Conservation (phyloP, 2,113 vertebrate species). For the Hylia prasina region DNA sequence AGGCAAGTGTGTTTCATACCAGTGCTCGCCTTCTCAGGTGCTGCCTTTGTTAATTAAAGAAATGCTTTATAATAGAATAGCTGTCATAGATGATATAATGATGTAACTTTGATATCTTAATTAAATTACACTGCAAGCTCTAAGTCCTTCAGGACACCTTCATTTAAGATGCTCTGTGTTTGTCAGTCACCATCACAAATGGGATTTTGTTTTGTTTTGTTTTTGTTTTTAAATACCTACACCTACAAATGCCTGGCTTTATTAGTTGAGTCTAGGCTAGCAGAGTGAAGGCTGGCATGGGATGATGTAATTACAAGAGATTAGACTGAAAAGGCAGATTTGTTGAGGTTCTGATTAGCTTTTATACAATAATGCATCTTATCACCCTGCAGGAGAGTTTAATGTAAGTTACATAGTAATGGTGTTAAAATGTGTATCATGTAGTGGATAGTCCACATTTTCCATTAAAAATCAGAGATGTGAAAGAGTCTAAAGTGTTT, state of each 20-base stretch:
- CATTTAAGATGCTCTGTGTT: slow-evolving; percentile 51
- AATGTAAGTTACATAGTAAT: background rate
- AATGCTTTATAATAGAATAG: slow-evolving; percentile 63
- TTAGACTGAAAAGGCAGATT: background rate
- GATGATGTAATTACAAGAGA: background rate
- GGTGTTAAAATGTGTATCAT: background rate
- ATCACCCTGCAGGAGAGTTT: background rate
- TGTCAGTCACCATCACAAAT: slow-evolving; percentile 59
- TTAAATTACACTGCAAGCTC: slow-evolving; percentile 69
- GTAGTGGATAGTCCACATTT: background rate
- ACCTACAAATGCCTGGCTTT: slow-evolving; percentile 17
- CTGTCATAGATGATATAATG: slow-evolving; percentile 62
- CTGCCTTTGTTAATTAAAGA: slow-evolving; percentile 54
- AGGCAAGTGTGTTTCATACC: background rate
- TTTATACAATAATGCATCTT: background rate
- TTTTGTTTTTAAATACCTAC: background rate
- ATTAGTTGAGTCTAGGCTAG: slow-evolving; percentile 14
- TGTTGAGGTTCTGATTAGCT: background rate
- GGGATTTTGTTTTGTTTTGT: background rate
- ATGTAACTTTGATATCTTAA: slow-evolving; percentile 73
- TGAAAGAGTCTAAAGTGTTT: background rate
- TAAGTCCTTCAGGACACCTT: slow-evolving; percentile 70
- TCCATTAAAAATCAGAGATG: background rate
- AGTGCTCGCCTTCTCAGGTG: background rate
- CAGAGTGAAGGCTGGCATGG: background rate